A percentile compares a stretch with the other conserved stretches of the same genome.
These are phyloP conservation scores for Trisateles emortualis DNA, from an alignment of 2,888 invertebrate genomes.

Conservation along the genomic window DNA sequence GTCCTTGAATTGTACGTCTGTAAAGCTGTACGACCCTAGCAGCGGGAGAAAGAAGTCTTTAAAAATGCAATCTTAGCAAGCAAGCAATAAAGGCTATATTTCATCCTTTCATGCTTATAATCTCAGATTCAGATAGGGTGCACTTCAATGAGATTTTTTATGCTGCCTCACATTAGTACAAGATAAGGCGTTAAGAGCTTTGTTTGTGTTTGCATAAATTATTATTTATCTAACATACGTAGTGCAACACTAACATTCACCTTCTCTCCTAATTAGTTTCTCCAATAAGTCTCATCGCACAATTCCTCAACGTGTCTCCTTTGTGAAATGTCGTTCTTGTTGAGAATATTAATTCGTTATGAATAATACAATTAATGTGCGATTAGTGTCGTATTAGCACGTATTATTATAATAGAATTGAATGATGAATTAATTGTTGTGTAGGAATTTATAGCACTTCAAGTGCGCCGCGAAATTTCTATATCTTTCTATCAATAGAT, in stretches of 20 bases:
- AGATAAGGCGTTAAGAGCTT: neutral
- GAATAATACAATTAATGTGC: conserved; percentile 39
- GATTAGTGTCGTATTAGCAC: conserved; percentile 4
- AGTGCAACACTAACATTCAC: neutral
- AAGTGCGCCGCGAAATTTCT: too few relatives aligned
- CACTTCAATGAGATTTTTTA: too few relatives aligned
- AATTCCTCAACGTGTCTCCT: conserved; percentile 11
- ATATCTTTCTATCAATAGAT: too few relatives aligned
- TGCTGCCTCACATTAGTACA: neutral
- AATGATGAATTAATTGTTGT: neutral
- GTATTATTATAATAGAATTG: too few relatives aligned
- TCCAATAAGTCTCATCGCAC: conserved; percentile 25
- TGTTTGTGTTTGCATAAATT: neutral
- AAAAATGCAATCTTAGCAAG: too few relatives aligned
- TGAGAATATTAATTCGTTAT: conserved; percentile 39
- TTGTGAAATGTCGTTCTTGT: conserved; percentile 34
- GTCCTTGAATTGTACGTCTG: too few relatives aligned
- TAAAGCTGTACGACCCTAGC: too few relatives aligned
- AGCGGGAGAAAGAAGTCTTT: too few relatives aligned
- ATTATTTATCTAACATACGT: neutral
- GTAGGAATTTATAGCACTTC: neutral
- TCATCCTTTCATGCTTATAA: too few relatives aligned
- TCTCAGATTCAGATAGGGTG: too few relatives aligned
- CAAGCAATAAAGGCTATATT: too few relatives aligned
- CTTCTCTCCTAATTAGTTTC: conserved; percentile 31